Base-by-base conservation (phyloP, 2,797 vertebrate species). In the Gobio occitaniae region DNA sequence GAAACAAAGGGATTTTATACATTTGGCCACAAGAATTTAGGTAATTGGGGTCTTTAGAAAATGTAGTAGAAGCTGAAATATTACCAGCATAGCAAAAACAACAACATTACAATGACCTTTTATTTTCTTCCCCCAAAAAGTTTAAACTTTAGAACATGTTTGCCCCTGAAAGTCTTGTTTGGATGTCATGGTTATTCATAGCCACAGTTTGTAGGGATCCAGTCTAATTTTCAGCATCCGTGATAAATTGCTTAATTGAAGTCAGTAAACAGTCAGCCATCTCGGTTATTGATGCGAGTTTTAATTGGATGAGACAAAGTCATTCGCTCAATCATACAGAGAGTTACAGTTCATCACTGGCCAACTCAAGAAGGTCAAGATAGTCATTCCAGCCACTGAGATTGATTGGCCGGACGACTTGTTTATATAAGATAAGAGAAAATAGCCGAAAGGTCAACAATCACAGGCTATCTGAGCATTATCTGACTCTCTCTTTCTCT, bases 371-470 rank as follows among this genome's bases (percentile, higher is more conserved):
- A 82, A 82, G 87, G 83, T 84, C 78, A 88, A 74, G 74, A 52
- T 16, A 71, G 59, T 75, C 83, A 78, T 82, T 87, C 88, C 47
- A 66, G 81, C 25, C 63, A 84, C 65, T 81, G 78, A 84, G 86
- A 91, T 81, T 86, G 86, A 89, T 88, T 87, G 80, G 85, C 77
- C 19, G 38, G 77, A 84, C 56, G 83, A 89, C 80, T 89, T 91
- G 93, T 94, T 93, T 93, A 90, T 93, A 88, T 87, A 89, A 95
- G 94, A 95, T 94, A 95, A 94, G 91, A 78, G 84, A 89, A 56
- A 90, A 89, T 82, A 90, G 86, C 78, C 80, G 44, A 90, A 91
- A 92, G 90, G 92, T 93, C 91, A 92, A 93, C 92, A 91, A 90
- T 89, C 86, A 76, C 25, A 80, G 86, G 85, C 90, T 92, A 90